Conservation (phyloP, 2,113 vertebrate species). For the Periophthalmus modestus region DNA sequence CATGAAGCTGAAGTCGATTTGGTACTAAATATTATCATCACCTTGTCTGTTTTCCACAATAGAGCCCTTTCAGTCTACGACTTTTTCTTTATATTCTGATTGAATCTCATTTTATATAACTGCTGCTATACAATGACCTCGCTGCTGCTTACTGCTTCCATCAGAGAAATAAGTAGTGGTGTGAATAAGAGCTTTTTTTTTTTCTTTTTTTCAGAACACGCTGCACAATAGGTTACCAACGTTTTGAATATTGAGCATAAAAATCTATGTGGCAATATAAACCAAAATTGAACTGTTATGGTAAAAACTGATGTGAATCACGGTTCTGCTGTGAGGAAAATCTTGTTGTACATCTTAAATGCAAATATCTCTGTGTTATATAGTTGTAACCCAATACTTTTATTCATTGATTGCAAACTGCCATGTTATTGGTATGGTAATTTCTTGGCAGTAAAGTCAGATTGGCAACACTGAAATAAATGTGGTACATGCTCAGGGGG, state of each 20-base stretch:
- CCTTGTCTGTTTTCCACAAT: constrained; percentile 48
- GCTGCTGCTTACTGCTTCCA: constrained; percentile 1
- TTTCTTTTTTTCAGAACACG: neutral
- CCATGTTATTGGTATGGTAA: neutral
- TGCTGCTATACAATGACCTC: constrained; percentile 5
- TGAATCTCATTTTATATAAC: constrained; percentile 38
- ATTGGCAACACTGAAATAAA: neutral
- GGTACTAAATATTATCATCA: constrained; percentile 49
- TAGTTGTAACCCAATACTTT: neutral
- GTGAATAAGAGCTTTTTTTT: neutral
- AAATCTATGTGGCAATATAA: neutral
- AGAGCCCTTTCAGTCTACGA: constrained; percentile 27
- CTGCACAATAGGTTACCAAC: neutral
- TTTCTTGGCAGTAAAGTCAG: neutral
- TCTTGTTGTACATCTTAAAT: too few species aligned
- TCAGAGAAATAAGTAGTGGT: neutral
- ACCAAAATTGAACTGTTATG: neutral
- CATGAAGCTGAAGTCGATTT: constrained; percentile 17
- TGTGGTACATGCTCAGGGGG: neutral
- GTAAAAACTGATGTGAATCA: neutral
- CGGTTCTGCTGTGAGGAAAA: neutral
- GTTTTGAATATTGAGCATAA: neutral
- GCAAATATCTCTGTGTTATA: too few species aligned
- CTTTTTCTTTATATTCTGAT: constrained; percentile 50
- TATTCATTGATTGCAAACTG: neutral